A percentile compares a stretch with the other conserved stretches of the same genome.
These are phyloP conservation scores for Bombus impatiens DNA, from an alignment of 1,140 invertebrate species.

Conservation along the genomic window DNA sequence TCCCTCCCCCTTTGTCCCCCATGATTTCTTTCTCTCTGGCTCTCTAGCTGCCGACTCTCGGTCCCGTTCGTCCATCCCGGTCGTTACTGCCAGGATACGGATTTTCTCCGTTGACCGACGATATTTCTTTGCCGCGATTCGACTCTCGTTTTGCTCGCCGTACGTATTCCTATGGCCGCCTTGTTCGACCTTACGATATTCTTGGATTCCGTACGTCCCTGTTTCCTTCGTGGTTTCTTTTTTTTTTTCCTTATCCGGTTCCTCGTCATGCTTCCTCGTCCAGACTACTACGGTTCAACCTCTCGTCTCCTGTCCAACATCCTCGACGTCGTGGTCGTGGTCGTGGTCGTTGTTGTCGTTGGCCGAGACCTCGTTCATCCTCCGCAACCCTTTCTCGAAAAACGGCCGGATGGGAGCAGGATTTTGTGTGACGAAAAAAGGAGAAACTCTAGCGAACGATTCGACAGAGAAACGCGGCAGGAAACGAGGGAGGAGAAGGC, in stretches of 20 bases:
- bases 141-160: slow-evolving; percentile 57
- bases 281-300: neutral
- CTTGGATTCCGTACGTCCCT: slow-evolving; percentile 51
- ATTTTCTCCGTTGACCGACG: slow-evolving; percentile 79
- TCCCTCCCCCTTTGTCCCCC: slow-evolving; percentile 53
- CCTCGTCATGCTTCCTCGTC: neutral
- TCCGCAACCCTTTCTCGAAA: slow-evolving; percentile 53
- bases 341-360: neutral
- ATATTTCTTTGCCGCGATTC: slow-evolving; percentile 79
- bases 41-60: slow-evolving; percentile 55
- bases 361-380: neutral
- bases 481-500: neutral
- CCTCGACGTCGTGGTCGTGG: neutral
- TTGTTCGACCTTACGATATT: slow-evolving; percentile 62
- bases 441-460: neutral
- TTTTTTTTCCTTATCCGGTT: slow-evolving; percentile 6
- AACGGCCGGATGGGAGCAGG: neutral
- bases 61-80: slow-evolving; percentile 63
- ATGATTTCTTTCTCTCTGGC: slow-evolving; percentile 62
- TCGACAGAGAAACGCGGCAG: neutral
- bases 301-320: neutral
- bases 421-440: slow-evolving; percentile 24
- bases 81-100: slow-evolving; percentile 82
- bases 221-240: slow-evolving; percentile 37
- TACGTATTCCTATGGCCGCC: slow-evolving; percentile 45